Base-by-base conservation (phyloP, 2,797 vertebrate species). In the Premnoplex brunnescens region DNA sequence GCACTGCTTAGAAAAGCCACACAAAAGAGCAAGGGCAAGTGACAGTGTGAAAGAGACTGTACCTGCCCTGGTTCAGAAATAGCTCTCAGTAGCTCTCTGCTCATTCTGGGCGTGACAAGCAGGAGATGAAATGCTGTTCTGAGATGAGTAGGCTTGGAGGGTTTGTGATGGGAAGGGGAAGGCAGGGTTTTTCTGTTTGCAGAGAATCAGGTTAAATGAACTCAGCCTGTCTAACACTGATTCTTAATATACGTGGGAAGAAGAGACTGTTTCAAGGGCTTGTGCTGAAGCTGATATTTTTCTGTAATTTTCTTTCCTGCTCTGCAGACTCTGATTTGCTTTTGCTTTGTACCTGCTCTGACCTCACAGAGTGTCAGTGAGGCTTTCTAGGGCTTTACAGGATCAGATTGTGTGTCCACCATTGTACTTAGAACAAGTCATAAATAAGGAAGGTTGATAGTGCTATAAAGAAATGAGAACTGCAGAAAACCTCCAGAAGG, bases 381-480 rank as follows among this genome's bases (percentile, higher is more conserved):
- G 64, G 64, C 55, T 86, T 73, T 91, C 71, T 84, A 88, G 76
- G 83, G 36, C 91, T 88, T 56, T 59, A 28, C 51, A 39, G 89
- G 37, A 58, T 22, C 73, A 78, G 36, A 73, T 69, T 37, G 72
- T 37, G 68, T 74, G 85, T 79, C 67, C 20, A 63, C 44, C 11
- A 27, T 24, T 82, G 86, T 82, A 34, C 79, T 78, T 88, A 51
- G 64, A 91, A 43, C 49, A 60, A 73, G 51, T 62, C 69, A 66
- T 60, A 76, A 82, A 84, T 91, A 92, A 83, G 66, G 58, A 67
- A 79, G 63, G 63, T 12, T 78, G 55, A 32, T 49, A 43, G 72
- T 67, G 63, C 81, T 92, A n/a, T 73, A 85, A 92, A 85, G 89
- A 79, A 89, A 85, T 72, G 30, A 54, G 43, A 86, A 64, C 75